Evolutionary conservation across 2,113 vertebrate genomes (phyloP).

Genomic region (Brienomyrus longianalis): DNA sequence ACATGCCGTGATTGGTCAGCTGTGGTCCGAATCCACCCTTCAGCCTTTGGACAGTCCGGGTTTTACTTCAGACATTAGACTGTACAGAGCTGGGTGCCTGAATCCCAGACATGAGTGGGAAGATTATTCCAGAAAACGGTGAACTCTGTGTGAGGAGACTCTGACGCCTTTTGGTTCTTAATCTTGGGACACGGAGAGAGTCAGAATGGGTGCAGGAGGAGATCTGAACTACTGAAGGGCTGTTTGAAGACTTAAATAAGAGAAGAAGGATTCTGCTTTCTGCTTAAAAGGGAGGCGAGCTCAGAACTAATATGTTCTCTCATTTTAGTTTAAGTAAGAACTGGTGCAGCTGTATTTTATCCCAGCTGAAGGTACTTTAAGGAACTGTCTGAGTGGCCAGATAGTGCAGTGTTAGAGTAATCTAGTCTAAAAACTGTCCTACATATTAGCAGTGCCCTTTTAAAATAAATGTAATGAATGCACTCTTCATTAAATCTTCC

Average conservation of each 20-base stretch:
- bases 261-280: not conserved
- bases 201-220: not conserved
- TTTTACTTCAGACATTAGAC: not conserved
- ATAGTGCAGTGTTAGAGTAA: not conserved
- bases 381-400: not conserved
- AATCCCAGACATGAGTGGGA: not conserved
- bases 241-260: not conserved
- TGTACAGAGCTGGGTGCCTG: not conserved
- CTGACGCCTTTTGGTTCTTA: not conserved
- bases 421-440: not conserved
- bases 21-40: not conserved
- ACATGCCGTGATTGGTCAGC: not conserved
- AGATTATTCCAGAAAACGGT: not conserved
- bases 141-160: not conserved
- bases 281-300: not conserved
- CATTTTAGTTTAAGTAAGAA: not conserved
- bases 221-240: not conserved
- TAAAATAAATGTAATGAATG: conserved; percentile 10
- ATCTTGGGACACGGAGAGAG: not conserved
- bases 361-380: not conserved
- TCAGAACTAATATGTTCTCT: not conserved
- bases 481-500: not conserved
- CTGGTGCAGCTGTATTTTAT: not conserved
- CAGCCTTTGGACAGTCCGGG: not conserved
- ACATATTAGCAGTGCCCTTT: not conserved